These are phyloP conservation scores for Sciurus carolinensis DNA, from an alignment of 2,797 vertebrate species.

Conservation along the genomic window DNA sequence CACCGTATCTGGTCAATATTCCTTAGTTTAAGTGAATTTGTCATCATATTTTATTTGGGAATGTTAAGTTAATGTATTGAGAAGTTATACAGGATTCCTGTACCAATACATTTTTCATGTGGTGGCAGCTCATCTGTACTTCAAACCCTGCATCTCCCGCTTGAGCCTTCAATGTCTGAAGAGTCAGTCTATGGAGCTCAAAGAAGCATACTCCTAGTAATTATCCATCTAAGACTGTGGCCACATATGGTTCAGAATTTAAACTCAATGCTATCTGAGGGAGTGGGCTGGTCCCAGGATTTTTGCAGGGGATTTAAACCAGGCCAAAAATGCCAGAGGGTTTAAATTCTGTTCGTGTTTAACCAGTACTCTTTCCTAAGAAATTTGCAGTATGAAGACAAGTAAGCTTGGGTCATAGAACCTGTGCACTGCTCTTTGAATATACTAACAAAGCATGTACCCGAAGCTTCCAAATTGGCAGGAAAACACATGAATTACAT, in stretches of 20 bases:
- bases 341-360: neutral
- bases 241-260: slow-evolving; percentile 29
- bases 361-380: neutral
- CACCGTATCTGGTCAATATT: no score
- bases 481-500: neutral
- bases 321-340: neutral
- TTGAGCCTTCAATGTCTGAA: neutral
- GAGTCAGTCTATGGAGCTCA: neutral
- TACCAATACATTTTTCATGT: neutral
- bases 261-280: slow-evolving; percentile 26
- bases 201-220: slow-evolving; percentile 29
- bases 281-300: slow-evolving; percentile 24
- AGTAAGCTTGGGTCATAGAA: neutral
- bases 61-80: slow-evolving; percentile 18
- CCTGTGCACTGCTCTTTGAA: accelerated
- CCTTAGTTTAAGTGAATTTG: slow-evolving; percentile 27
- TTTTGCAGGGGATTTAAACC: slow-evolving; percentile 13
- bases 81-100: neutral
- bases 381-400: neutral
- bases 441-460: neutral
- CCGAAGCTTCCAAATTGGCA: neutral
- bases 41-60: slow-evolving; percentile 53
- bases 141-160: neutral
- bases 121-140: neutral
- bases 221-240: neutral